Evolutionary conservation across 1,140 invertebrate species (phyloP).

Genomic region (Formica selysi): DNA sequence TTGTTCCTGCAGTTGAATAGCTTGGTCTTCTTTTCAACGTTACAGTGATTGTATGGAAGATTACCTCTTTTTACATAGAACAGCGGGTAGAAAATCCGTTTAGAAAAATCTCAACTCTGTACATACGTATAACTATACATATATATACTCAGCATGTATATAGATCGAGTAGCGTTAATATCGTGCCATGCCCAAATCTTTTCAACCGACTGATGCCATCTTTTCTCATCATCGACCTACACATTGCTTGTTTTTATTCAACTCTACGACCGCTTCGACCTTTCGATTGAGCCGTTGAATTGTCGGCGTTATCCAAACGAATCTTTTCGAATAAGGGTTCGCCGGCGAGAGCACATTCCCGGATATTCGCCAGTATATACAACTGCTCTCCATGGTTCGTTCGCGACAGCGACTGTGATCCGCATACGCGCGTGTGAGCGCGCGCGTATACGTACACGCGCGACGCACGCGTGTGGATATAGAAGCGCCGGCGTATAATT

Average conservation of each 20-base stretch:
- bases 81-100: background rate
- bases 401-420: slow-evolving; percentile 64
- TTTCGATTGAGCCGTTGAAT: slow-evolving; percentile 55
- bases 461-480: slow-evolving; percentile 66
- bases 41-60: slow-evolving; percentile 9
- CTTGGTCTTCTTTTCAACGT: background rate
- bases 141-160: background rate
- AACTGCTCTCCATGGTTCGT: slow-evolving; percentile 38
- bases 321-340: slow-evolving; percentile 68
- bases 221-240: background rate
- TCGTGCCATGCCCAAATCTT: background rate
- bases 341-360: slow-evolving; percentile 39
- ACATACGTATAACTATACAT: no score
- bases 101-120: slow-evolving; percentile 10
- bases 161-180: slow-evolving; percentile 46
- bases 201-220: background rate
- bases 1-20: slow-evolving; percentile 6
- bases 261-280: background rate
- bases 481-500: slow-evolving; percentile 80
- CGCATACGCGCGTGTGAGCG: background rate
- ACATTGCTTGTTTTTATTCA: slow-evolving; percentile 29
- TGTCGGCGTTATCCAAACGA: slow-evolving; percentile 70
- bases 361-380: slow-evolving; percentile 68
- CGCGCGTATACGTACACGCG: slow-evolving; percentile 22
- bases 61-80: slow-evolving; percentile 10